A percentile compares a stretch with the other conserved stretches of the same genome.
These are phyloP conservation scores for Megalops cyprinoides DNA, from an alignment of 2,797 vertebrate species.

Conservation along the genomic window DNA sequence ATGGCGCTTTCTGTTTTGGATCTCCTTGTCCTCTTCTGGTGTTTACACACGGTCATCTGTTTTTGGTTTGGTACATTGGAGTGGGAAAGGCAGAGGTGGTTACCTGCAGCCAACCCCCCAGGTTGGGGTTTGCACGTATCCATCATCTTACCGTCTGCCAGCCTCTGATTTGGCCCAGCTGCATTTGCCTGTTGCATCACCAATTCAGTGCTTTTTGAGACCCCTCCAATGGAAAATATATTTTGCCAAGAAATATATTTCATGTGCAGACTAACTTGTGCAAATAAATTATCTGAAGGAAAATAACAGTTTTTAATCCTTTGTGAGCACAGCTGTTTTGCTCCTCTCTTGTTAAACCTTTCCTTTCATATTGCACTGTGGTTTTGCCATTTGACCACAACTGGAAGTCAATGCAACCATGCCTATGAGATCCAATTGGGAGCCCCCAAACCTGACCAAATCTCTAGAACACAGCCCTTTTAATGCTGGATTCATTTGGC, in stretches of 20 bases:
- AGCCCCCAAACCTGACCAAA: neutral
- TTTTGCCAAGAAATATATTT: conserved; percentile 14
- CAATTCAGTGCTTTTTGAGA: neutral
- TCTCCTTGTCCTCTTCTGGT: neutral
- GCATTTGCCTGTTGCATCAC: neutral
- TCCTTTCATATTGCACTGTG: neutral
- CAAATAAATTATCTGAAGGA: conserved; percentile 15
- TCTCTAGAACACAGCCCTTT: neutral
- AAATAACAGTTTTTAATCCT: neutral
- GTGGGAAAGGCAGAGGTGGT: neutral
- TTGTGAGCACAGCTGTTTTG: neutral
- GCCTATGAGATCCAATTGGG: neutral
- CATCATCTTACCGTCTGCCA: neutral
- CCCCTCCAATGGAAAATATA: neutral
- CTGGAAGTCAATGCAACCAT: neutral
- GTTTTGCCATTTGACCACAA: neutral
- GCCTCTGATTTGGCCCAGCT: neutral
- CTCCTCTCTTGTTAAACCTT: neutral
- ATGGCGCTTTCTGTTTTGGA: neutral
- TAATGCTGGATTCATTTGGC: neutral
- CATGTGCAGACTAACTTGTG: neutral
- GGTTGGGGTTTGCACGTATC: neutral
- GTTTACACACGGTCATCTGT: neutral
- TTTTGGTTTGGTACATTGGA: neutral
- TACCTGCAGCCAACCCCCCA: neutral